Evolutionary conservation across 2,797 vertebrate genomes (phyloP), one percentile per base, ranked within the genome.

Genomic region (Nyctibius grandis): DNA sequence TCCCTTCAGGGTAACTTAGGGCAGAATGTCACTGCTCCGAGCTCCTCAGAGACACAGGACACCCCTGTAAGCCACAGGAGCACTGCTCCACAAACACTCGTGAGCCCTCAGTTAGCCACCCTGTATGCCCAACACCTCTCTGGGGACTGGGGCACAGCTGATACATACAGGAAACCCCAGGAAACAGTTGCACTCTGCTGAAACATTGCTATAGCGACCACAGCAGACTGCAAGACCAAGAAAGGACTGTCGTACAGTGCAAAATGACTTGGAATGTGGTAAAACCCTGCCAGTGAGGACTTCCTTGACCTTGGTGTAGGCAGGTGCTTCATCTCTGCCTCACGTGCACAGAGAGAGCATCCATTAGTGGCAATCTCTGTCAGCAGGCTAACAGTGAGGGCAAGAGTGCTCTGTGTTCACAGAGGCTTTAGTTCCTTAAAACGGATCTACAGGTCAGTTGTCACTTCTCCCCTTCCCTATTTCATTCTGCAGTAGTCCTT

Each of bases 21-120:
- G 42, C 40, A 74, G 33, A 25, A 40, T 0, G 0, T 36, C 47
- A 28, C 60, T 63, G 40, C n/a, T 54, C 48, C 0, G 3, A 77
- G 53, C 40, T 47, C 15, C 45, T 29, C 5, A 1, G 61, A 34
- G 54, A 68, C 54, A 84, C 10, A 12, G 23, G 33, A 63, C 16
- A 59, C 3, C 5, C 19, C 31, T 33, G 25, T 12, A 60, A 29
- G 57, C 60, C 56, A 17, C 36, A 60, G 33, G 19, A 64, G 21
- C 29, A 53, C 0, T 0, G 38, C 48, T 69, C 67, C 50, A 54
- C 22, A 31, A 38, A 25, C 31, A 75, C 15, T 22, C 26, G 15
- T 1, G 11, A 59, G 63, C 28, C 33, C 61, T 23, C 25, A 17
- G 34, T 15, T 17, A 53, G 36, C 33, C 70, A 75, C 20, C 40